These are phyloP conservation scores for Poeciliopsis retropinna DNA, from an alignment of 2,113 vertebrate species.

Conservation along the genomic window DNA sequence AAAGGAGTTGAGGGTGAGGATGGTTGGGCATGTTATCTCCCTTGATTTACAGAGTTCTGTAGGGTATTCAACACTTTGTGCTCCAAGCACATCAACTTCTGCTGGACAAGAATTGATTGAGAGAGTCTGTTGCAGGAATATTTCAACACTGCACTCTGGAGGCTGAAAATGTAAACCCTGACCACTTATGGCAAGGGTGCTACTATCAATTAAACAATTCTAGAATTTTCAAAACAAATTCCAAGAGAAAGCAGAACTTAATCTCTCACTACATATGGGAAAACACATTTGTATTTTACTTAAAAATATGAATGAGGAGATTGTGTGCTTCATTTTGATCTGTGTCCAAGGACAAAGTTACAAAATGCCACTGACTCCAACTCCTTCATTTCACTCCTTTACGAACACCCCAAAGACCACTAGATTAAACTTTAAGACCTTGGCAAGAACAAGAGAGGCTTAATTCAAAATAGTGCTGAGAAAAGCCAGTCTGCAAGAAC, in stretches of 20 bases:
- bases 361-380: constrained; percentile 7
- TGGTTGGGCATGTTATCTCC: constrained; percentile 27
- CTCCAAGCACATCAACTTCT: constrained; percentile 9
- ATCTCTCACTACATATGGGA: not conserved
- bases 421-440: constrained; percentile 27
- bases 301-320: not conserved
- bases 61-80: constrained; percentile 11
- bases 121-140: not conserved
- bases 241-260: not conserved
- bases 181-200: not conserved
- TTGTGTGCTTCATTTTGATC: not conserved
- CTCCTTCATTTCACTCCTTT: not conserved
- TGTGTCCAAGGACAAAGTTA: constrained; percentile 11
- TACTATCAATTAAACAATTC: not conserved
- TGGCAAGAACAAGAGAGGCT: not conserved
- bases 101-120: not conserved
- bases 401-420: not conserved
- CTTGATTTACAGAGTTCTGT: constrained; percentile 31
- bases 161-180: constrained; percentile 8
- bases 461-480: constrained; percentile 35
- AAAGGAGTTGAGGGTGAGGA: not conserved
- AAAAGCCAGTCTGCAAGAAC: constrained; percentile 20
- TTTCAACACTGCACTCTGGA: constrained; percentile 65
- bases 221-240: not conserved
- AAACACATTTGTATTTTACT: not conserved